A percentile compares a stretch with the other conserved stretches of the same genome.
Evolutionary conservation across 2,113 vertebrate species (phyloP).

Genomic region (Dipodomys spectabilis): DNA sequence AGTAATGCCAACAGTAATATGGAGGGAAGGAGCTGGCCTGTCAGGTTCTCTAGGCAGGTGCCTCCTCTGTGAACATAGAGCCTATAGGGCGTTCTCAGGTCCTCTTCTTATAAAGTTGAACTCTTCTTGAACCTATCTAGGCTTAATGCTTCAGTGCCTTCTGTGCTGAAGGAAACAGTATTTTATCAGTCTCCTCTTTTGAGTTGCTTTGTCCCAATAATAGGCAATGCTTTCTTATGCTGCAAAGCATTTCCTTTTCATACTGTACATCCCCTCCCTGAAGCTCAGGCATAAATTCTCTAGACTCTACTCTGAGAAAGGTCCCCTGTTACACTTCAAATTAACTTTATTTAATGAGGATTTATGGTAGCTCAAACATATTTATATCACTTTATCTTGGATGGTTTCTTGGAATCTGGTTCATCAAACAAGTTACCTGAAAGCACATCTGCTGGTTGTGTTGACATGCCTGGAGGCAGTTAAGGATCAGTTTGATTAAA

Average conservation of each 20-base stretch:
- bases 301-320: background rate
- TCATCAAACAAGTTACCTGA: background rate
- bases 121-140: background rate
- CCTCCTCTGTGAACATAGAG: background rate
- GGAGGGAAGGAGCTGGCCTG: background rate
- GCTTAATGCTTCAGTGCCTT: no score
- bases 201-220: background rate
- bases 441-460: background rate
- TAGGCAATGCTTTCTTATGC: background rate
- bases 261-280: background rate
- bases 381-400: background rate
- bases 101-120: background rate
- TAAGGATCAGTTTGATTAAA: background rate
- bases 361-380: background rate
- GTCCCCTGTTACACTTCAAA: background rate
- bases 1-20: background rate
- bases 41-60: background rate
- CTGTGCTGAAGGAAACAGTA: background rate
- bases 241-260: background rate
- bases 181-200: conserved; percentile 1
- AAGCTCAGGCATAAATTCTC: background rate
- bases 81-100: no score
- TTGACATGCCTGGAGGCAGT: background rate
- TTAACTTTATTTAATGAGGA: background rate
- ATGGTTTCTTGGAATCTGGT: background rate